Evolutionary conservation across 2,797 vertebrate genomes (phyloP).

Genomic region (Lagorchestes hirsutus): DNA sequence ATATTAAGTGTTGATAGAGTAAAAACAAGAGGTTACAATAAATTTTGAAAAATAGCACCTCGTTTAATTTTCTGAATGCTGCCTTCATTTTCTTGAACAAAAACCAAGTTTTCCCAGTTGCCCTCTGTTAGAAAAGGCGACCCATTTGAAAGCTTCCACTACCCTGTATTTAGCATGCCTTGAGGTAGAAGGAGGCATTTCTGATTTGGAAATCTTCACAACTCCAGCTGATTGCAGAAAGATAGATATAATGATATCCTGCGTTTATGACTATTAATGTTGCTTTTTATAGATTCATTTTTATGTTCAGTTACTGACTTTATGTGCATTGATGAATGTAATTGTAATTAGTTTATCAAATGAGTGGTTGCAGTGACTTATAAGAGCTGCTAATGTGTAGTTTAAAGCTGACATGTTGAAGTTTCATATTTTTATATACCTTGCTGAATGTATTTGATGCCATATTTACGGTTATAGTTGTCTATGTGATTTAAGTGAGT

Average conservation of each 20-base stretch:
- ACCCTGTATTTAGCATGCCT: constrained; percentile 2
- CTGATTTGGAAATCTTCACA: constrained; percentile 60
- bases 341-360: constrained; percentile 78
- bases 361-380: constrained; percentile 75
- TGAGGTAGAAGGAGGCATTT: constrained; percentile 59
- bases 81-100: constrained; percentile 1
- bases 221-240: constrained; percentile 65
- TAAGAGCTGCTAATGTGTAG: constrained; percentile 69
- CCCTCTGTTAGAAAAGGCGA: constrained; percentile 10
- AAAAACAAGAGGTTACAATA: background rate
- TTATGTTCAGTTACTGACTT: constrained; percentile 68
- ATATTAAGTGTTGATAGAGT: background rate
- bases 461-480: constrained; percentile 15
- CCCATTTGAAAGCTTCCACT: background rate
- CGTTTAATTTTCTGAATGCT: constrained; percentile 44
- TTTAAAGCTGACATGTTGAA: constrained; percentile 71
- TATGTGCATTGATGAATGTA: constrained; percentile 69
- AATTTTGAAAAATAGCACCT: background rate
- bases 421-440: constrained; percentile 59
- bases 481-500: constrained; percentile 35
- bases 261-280: constrained; percentile 68
- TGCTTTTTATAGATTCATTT: constrained; percentile 76
- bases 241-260: constrained; percentile 61
- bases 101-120: constrained; percentile 3
- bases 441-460: constrained; percentile 40